Conservation (phyloP, 2,113 vertebrate genomes). For the Empidonax alnorum region DNA sequence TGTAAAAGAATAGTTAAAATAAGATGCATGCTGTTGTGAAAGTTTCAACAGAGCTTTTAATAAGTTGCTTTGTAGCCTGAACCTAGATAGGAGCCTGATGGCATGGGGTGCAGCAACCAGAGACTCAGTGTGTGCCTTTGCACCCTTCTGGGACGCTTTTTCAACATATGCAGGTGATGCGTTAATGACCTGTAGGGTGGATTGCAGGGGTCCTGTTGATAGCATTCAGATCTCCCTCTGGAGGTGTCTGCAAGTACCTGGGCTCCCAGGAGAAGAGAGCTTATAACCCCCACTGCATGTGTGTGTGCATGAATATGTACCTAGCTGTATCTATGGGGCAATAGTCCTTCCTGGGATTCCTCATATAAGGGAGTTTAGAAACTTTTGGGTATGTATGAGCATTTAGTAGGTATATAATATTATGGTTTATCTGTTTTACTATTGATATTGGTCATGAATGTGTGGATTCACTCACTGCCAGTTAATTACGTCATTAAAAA, state of each 20-base stretch:
- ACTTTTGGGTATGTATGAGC: background rate
- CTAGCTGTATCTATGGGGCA: background rate
- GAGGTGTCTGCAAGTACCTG: background rate
- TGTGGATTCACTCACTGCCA: background rate
- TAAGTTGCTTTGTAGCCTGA: background rate
- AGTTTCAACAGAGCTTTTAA: background rate
- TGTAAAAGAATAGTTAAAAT: background rate
- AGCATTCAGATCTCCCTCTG: background rate
- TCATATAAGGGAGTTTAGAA: background rate
- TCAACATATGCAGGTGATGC: rapidly evolving
- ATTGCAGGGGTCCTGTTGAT: background rate
- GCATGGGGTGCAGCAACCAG: rapidly evolving
- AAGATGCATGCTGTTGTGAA: background rate
- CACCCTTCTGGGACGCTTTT: background rate
- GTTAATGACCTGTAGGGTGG: background rate
- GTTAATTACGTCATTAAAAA: background rate
- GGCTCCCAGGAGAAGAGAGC: background rate
- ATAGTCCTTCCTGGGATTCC: background rate
- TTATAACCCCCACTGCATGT: background rate
- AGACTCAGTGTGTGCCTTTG: rapidly evolving
- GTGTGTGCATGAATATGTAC: background rate
- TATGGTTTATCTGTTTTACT: background rate
- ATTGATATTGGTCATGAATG: background rate
- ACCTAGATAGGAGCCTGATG: rapidly evolving
- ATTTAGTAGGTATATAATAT: background rate